These are phyloP conservation scores for Aegithalos caudatus DNA, from an alignment of 2,113 vertebrate genomes.

Conservation along the genomic window DNA sequence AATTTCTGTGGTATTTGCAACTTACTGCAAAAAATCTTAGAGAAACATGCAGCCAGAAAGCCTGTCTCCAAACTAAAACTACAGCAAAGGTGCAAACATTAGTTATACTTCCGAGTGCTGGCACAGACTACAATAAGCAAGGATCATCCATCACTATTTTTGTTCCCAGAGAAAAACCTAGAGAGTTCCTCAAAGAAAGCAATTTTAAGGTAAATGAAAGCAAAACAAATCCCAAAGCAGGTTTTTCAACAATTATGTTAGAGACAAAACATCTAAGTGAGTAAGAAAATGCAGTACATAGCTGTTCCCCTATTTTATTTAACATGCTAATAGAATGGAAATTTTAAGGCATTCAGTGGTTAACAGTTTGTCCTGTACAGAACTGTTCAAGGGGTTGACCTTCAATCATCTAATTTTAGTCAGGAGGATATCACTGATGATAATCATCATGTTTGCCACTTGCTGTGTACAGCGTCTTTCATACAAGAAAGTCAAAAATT, in stretches of 20 bases:
- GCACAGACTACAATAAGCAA: rapidly evolving
- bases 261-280: background rate
- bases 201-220: background rate
- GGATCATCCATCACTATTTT: background rate
- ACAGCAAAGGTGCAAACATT: background rate
- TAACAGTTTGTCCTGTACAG: background rate
- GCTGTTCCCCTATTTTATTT: background rate
- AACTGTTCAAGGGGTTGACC: background rate
- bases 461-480: background rate
- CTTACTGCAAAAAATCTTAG: background rate
- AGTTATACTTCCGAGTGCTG: background rate
- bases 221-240: background rate
- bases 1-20: background rate
- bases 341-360: background rate
- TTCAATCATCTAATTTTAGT: constrained; percentile 36
- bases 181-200: background rate
- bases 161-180: background rate
- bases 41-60: background rate
- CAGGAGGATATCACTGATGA: constrained; percentile 19
- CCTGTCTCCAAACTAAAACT: background rate
- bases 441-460: background rate
- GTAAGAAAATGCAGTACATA: background rate
- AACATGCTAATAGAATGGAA: background rate
- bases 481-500: background rate
- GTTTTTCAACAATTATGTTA: background rate